Evolutionary conservation across 1,140 invertebrate genomes (phyloP).

Genomic region (Dryas iulia): DNA sequence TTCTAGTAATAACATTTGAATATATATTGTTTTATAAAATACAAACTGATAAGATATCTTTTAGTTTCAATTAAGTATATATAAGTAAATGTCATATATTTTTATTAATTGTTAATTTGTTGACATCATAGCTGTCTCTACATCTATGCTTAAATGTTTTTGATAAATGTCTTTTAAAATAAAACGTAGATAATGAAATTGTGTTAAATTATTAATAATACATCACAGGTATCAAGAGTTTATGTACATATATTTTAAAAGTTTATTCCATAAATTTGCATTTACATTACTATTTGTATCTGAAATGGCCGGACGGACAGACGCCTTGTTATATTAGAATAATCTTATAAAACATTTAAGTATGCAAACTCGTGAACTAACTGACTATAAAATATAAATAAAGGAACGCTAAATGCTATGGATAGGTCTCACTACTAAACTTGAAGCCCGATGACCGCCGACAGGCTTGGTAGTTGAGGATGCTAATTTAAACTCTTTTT

Average conservation of each 20-base stretch:
- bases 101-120: too few species aligned
- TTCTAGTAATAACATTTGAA: too few species aligned
- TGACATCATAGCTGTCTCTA: too few species aligned
- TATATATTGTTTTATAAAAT: too few species aligned
- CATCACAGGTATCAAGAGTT: too few species aligned
- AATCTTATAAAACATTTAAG: not conserved
- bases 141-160: too few species aligned
- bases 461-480: slow-evolving; percentile 52
- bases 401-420: slow-evolving; percentile 50
- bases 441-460: slow-evolving; percentile 64
- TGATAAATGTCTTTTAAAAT: too few species aligned
- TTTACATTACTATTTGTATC: not conserved
- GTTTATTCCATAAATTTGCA: not conserved
- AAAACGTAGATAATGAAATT: too few species aligned
- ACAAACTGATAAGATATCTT: too few species aligned
- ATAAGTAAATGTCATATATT: too few species aligned
- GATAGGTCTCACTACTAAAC: slow-evolving; percentile 70
- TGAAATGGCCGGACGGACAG: not conserved
- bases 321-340: not conserved
- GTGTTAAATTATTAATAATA: too few species aligned
- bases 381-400: slow-evolving; percentile 54
- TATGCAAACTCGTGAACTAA: not conserved
- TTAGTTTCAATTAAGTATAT: too few species aligned
- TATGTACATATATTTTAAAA: not conserved
- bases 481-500: slow-evolving; percentile 39